Evolutionary conservation across 2,797 vertebrate genomes (phyloP).

Genomic region (Paratrypauchen microcephalus): DNA sequence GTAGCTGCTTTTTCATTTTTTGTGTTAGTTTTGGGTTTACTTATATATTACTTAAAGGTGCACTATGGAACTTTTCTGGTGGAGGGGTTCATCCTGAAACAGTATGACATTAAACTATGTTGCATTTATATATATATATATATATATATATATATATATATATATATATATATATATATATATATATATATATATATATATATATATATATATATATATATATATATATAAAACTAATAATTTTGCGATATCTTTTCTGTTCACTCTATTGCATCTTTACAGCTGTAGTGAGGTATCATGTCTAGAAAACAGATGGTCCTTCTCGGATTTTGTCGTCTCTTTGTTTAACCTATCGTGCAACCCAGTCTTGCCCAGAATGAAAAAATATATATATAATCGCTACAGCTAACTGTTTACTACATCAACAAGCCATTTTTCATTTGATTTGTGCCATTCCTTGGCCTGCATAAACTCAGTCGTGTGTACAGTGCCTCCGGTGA

Average conservation of each 20-base stretch:
- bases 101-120: too few relatives aligned
- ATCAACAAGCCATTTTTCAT: conserved; percentile 2
- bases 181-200: too few relatives aligned
- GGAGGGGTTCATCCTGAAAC: too few relatives aligned
- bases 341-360: not conserved
- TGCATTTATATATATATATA: too few relatives aligned
- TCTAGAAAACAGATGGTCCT: not conserved
- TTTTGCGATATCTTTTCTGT: not conserved
- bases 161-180: too few relatives aligned
- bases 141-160: too few relatives aligned
- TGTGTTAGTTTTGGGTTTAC: too few relatives aligned
- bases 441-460: conserved; percentile 5
- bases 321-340: not conserved
- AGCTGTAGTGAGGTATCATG: not conserved
- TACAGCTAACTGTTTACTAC: conserved; percentile 6
- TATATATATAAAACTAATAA: too few relatives aligned
- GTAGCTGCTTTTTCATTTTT: too few relatives aligned
- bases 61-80: too few relatives aligned
- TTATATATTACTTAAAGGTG: too few relatives aligned
- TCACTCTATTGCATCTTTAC: not conserved
- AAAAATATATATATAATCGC: not conserved
- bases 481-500: conserved; percentile 23
- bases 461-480: conserved; percentile 14
- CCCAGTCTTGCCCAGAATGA: not conserved
- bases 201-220: too few relatives aligned